A percentile compares a stretch with the other conserved stretches of the same genome.
phyloP scores from a whole-genome alignment of 1,140 invertebrate genomes.

The Cherax destructor region DNA sequence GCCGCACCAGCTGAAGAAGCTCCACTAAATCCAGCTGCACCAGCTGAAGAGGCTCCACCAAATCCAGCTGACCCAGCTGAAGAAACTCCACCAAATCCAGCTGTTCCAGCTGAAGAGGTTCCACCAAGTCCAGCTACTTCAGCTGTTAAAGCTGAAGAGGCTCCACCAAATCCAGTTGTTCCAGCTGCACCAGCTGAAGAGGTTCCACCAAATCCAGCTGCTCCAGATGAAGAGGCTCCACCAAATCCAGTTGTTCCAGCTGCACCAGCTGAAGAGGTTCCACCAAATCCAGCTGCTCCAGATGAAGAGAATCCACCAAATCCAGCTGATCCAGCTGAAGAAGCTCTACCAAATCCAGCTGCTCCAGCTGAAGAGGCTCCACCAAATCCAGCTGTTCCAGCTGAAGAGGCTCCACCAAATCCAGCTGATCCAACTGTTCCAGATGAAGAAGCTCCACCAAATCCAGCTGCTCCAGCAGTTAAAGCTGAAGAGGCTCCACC shows the following conservation, averaged over 20 bases:
- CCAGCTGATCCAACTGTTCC: not conserved
- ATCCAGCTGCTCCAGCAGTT: slow-evolving; percentile 5
- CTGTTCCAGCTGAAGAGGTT: not conserved
- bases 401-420: not conserved
- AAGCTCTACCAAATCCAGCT: not conserved
- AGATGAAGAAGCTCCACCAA: not conserved
- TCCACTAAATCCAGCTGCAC: too few relatives aligned
- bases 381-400: too few relatives aligned
- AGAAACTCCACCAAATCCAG: not conserved
- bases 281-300: not conserved
- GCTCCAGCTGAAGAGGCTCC: not conserved
- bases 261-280: not conserved
- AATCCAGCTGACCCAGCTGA: too few relatives aligned
- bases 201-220: not conserved
- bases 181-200: not conserved
- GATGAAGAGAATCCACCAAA: not conserved
- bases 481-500: too few relatives aligned
- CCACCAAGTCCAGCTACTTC: not conserved
- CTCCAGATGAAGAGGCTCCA: not conserved
- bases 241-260: not conserved
- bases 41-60: too few relatives aligned
- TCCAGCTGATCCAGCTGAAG: not conserved
- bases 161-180: too few relatives aligned
- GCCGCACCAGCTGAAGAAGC: too few relatives aligned
- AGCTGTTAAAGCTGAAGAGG: not conserved